Evolutionary conservation across 2,888 invertebrate species (phyloP).

Genomic region (Philhelius pedissequus): DNA sequence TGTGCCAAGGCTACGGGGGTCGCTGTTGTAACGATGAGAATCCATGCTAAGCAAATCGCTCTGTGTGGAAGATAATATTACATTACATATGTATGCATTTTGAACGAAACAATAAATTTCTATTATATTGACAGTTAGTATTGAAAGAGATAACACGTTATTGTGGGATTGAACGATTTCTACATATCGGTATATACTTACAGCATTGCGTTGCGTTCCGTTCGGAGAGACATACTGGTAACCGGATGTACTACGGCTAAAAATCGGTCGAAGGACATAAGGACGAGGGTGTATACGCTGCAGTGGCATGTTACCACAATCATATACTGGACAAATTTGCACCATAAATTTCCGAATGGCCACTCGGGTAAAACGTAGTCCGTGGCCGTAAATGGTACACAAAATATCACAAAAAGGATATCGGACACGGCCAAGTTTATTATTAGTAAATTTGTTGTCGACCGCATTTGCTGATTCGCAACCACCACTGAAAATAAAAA

Average conservation of each 20-base stretch:
- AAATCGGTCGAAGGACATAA: slow-evolving; percentile 95
- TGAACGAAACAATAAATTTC: slow-evolving; percentile 40
- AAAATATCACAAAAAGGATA: slow-evolving; percentile 93
- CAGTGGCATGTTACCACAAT: slow-evolving; percentile 95
- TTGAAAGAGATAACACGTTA: slow-evolving; percentile 33
- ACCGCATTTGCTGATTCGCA: slow-evolving; percentile 94
- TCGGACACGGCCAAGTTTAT: slow-evolving; percentile 95
- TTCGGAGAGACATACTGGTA: slow-evolving; percentile 90
- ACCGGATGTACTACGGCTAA: slow-evolving; percentile 96
- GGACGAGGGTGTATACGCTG: slow-evolving; percentile 94
- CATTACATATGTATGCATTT: slow-evolving; percentile 13
- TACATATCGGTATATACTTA: slow-evolving; percentile 72
- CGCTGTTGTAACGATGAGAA: slow-evolving; percentile 88
- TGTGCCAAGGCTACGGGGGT: slow-evolving; percentile 89
- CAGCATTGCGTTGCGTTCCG: slow-evolving; percentile 88
- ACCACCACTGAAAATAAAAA: slow-evolving; percentile 83
- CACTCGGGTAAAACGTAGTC: slow-evolving; percentile 92
- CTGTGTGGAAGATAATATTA: slow-evolving; percentile 72
- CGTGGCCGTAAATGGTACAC: slow-evolving; percentile 95
- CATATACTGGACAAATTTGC: slow-evolving; percentile 91
- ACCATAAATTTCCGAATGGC: slow-evolving; percentile 95
- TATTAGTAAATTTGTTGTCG: slow-evolving; percentile 94
- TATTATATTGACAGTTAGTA: slow-evolving; percentile 47
- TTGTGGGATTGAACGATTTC: background rate
- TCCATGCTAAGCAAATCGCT: slow-evolving; percentile 90